These are phyloP conservation scores for Hepsetus odoe DNA, from an alignment of 2,113 vertebrate genomes.

Conservation along the genomic window DNA sequence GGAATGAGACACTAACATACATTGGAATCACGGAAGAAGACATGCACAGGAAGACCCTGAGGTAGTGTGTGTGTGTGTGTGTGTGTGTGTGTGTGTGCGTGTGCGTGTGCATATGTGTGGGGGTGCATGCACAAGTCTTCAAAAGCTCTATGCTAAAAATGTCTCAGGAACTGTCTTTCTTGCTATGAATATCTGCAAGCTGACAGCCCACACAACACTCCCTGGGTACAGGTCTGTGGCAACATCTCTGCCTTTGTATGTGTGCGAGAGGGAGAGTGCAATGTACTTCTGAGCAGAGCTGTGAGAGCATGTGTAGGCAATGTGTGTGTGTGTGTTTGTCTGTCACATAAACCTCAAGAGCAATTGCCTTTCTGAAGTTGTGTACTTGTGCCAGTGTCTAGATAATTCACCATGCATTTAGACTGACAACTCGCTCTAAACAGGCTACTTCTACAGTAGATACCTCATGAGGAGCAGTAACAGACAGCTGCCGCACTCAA, in stretches of 20 bases:
- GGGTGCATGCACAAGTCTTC: constrained; percentile 31
- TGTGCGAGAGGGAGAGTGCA: not conserved
- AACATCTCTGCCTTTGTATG: constrained; percentile 19
- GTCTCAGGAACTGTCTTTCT: constrained; percentile 27
- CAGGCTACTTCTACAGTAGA: not conserved
- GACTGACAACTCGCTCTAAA: not conserved
- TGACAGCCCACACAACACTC: constrained; percentile 31
- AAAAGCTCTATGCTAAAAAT: constrained; percentile 35
- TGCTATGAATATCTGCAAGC: constrained; percentile 26
- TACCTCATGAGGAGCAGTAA: not conserved
- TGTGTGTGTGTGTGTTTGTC: not conserved
- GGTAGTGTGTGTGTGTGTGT: constrained; percentile 60
- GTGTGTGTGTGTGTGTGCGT: constrained; percentile 28
- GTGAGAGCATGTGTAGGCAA: constrained; percentile 11
- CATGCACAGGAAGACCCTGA: constrained; percentile 86
- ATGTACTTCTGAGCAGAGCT: not conserved
- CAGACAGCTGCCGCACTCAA: constrained; percentile 13
- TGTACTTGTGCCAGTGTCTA: not conserved
- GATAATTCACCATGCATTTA: constrained; percentile 11
- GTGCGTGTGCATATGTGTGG: constrained; percentile 24
- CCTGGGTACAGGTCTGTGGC: constrained; percentile 14
- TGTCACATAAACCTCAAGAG: constrained; percentile 31
- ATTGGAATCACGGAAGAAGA: constrained; percentile 85
- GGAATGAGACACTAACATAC: constrained; percentile 85
- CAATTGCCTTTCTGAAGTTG: constrained; percentile 24